Evolutionary conservation across 2,113 vertebrate genomes (phyloP).

Genomic region (Zosterops lateralis): DNA sequence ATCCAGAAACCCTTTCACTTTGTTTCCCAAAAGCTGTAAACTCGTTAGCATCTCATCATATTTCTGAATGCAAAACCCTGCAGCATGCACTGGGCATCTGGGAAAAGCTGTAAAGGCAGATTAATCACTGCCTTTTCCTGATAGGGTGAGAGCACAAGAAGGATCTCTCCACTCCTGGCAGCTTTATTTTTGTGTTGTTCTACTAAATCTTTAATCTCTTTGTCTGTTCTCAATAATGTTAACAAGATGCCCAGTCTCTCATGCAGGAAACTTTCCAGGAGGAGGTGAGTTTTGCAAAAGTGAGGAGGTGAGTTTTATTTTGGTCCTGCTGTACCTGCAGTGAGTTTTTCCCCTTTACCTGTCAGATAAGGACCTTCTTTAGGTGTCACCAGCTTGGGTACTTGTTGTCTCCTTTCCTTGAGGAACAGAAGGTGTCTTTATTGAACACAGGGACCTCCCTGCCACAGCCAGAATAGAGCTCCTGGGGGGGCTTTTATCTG

Average conservation of each 20-base stretch:
- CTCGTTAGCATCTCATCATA: constrained; percentile 15
- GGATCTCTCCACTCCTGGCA: background rate
- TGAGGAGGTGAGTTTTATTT: background rate
- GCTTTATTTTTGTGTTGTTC: background rate
- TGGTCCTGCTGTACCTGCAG: background rate
- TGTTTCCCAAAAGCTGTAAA: constrained; percentile 28
- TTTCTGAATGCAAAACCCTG: background rate
- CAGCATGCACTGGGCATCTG: background rate
- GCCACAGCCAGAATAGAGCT: background rate
- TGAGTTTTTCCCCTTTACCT: background rate
- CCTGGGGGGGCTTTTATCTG: background rate
- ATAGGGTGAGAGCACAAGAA: background rate
- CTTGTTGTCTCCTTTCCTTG: background rate
- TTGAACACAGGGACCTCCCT: background rate
- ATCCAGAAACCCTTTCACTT: background rate
- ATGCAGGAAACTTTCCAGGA: background rate
- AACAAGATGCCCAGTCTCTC: background rate
- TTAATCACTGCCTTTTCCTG: constrained; percentile 20
- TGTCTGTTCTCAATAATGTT: background rate
- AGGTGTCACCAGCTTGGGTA: background rate
- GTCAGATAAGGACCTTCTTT: background rate
- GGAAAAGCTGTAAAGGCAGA: constrained; percentile 5
- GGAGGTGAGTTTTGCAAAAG: background rate
- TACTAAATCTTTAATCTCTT: background rate
- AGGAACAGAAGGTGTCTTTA: background rate